A percentile compares a stretch with the other conserved stretches of the same genome.
Evolutionary conservation across 2,797 vertebrate genomes (phyloP).

Genomic region (Potorous gilbertii): DNA sequence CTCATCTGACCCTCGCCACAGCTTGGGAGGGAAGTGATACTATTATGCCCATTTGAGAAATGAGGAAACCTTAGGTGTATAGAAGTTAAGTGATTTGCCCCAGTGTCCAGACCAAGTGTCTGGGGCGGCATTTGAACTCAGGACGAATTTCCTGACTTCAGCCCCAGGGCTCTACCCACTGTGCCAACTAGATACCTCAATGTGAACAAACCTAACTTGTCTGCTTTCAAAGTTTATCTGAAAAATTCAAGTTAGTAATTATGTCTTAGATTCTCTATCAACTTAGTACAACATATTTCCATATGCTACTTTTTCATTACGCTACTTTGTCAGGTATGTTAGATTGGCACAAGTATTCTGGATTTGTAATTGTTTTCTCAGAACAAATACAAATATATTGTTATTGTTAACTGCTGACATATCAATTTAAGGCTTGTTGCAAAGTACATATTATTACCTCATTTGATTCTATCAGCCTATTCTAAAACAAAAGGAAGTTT

Average conservation of each 20-base stretch:
- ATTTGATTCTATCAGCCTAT: neutral
- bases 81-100: neutral
- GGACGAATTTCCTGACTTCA: neutral
- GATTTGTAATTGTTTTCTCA: neutral
- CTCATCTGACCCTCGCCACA: neutral
- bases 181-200: neutral
- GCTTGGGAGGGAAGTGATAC: neutral
- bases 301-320: no score
- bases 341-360: neutral
- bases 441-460: neutral
- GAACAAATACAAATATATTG: neutral
- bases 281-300: neutral
- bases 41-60: neutral
- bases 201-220: neutral
- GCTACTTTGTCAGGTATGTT: neutral
- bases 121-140: neutral
- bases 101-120: neutral
- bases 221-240: neutral
- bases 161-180: neutral
- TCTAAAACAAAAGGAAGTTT: neutral
- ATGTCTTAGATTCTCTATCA: neutral
- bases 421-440: neutral
- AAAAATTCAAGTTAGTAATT: neutral
- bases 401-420: no score
- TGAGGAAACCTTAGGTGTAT: neutral